phyloP scores from a whole-genome alignment of 2,888 invertebrate genomes.

The Drosophila hawaiiensis region DNA sequence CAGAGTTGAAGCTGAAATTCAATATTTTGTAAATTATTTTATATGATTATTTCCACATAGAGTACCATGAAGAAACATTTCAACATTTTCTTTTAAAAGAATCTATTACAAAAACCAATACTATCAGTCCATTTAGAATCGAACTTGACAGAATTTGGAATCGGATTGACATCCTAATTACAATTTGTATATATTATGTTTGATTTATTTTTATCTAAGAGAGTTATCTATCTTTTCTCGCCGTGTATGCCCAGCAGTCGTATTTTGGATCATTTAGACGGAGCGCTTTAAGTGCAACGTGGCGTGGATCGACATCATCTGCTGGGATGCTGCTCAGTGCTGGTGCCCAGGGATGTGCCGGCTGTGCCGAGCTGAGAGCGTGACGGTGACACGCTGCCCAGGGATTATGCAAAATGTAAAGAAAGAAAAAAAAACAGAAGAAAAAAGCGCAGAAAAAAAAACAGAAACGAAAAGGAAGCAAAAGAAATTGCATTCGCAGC shows the following conservation, averaged over 20 bases:
- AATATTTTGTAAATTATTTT: too few species aligned
- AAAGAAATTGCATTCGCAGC: slow-evolving; percentile 68
- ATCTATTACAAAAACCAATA: neutral
- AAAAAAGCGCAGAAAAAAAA: neutral
- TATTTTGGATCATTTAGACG: slow-evolving; percentile 8
- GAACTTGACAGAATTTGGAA: too few species aligned
- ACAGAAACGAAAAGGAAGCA: slow-evolving; percentile 37
- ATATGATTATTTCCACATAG: too few species aligned
- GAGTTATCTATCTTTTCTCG: neutral
- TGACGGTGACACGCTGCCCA: slow-evolving; percentile 73
- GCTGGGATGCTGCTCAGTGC: slow-evolving; percentile 13
- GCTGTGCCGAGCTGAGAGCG: slow-evolving; percentile 60
- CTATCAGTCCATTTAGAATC: neutral
- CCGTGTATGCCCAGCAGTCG: neutral
- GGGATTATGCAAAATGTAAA: slow-evolving; percentile 71
- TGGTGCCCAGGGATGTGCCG: neutral
- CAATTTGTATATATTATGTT: neutral
- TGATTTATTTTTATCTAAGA: neutral
- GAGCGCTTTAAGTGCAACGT: slow-evolving; percentile 1
- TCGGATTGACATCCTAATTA: too few species aligned
- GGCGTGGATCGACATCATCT: slow-evolving; percentile 32
- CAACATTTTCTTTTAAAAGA: neutral
- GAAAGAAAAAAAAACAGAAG: neutral
- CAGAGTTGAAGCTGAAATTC: too few species aligned
- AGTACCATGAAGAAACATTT: neutral